Evolutionary conservation across 2,888 invertebrate species (phyloP).

Genomic region (Norana najaformis): DNA sequence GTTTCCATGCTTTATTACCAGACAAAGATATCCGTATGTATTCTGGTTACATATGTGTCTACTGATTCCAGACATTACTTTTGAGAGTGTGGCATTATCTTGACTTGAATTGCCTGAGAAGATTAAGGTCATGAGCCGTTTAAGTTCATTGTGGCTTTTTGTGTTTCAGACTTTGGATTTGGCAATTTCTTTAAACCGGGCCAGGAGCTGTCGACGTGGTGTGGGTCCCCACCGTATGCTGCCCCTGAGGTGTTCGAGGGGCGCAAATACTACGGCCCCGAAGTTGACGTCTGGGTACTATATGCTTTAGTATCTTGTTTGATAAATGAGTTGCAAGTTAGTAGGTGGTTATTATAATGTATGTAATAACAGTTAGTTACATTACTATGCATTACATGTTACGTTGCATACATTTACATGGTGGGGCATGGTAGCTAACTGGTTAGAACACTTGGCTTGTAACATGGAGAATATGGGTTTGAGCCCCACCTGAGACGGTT

Average conservation of each 20-base stretch:
- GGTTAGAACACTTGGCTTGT: too few species aligned
- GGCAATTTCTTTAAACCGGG: conserved; percentile 90
- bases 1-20: too few species aligned
- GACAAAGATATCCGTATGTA: too few species aligned
- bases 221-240: conserved; percentile 90
- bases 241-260: conserved; percentile 97
- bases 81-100: neutral
- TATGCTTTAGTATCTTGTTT: neutral
- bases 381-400: too few species aligned
- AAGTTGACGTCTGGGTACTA: conserved; percentile 95
- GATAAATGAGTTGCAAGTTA: too few species aligned
- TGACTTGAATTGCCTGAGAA: neutral
- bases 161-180: conserved; percentile 85
- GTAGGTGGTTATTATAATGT: too few species aligned
- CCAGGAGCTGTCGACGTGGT: conserved; percentile 89
- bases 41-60: too few species aligned
- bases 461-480: too few species aligned
- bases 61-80: neutral
- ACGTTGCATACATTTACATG: too few species aligned
- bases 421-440: too few species aligned
- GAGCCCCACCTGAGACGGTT: too few species aligned
- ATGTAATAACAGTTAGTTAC: neutral
- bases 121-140: neutral
- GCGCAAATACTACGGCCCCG: conserved; percentile 90
- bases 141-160: too few species aligned